phyloP scores from a whole-genome alignment of 1,140 invertebrate genomes.

The silkworm (Bombyx mori) region DNA sequence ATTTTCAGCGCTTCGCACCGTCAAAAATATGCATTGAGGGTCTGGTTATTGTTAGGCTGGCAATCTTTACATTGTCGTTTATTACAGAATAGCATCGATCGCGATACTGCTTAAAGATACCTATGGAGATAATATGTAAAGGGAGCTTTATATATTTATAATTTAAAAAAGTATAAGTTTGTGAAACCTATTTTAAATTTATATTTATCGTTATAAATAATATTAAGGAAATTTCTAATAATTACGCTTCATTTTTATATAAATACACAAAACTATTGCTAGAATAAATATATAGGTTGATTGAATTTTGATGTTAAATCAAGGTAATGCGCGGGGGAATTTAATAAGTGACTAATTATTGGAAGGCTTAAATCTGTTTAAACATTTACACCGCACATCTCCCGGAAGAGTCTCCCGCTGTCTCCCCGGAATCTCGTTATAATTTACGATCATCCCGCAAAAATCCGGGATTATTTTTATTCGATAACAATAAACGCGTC shows the following conservation, averaged over 20 bases:
- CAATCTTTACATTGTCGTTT: conserved; percentile 37
- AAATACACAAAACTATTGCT: no score
- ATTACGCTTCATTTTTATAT: no score
- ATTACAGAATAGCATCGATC: conserved; percentile 23
- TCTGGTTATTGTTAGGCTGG: conserved; percentile 55
- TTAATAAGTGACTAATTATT: no score
- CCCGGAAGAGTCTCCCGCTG: conserved; percentile 1
- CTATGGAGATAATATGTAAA: neutral
- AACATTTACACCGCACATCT: no score
- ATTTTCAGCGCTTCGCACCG: conserved; percentile 66
- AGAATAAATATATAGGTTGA: no score
- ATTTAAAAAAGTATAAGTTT: no score
- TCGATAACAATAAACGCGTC: conserved; percentile 68
- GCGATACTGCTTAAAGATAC: neutral
- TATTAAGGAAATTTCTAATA: no score
- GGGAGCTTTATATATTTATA: neutral
- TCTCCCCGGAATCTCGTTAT: conserved; percentile 46
- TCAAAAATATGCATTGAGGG: conserved; percentile 61
- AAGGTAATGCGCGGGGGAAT: no score
- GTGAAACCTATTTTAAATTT: no score
- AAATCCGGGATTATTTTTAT: conserved; percentile 69
- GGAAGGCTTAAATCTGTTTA: no score
- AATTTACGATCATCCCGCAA: conserved; percentile 68
- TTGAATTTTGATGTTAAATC: no score
- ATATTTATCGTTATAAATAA: no score